Evolutionary conservation across 2,113 vertebrate genomes (phyloP), one percentile per base, ranked within the genome.

Genomic region (Ciconia stormi): DNA sequence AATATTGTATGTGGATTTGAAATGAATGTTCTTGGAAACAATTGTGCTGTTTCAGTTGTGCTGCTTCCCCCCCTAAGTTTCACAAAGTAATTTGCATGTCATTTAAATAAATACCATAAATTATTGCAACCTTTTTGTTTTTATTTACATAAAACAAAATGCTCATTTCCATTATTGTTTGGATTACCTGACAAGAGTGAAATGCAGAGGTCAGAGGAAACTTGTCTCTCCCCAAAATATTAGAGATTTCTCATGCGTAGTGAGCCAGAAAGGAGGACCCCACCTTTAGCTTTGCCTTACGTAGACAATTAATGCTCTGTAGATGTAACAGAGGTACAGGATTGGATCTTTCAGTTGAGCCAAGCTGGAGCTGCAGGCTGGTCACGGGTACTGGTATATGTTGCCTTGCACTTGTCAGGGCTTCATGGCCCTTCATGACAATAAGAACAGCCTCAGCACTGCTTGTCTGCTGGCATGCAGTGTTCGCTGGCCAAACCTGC

Each of bases 31-130:
- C 94, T 95, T 83, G 7, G 94, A 94, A 91, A 97, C 96, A 93
- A 97, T 96, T 87, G 82, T 65, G 42, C 90, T 87, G 88, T 97
- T 96, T 87, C 93, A 82, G 70, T 91, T 62, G 74, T 96, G 95
- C 88, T 83, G 81, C 78, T 85, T 90, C 62, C 49, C 66, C 61
- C 87, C 36, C 18, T 82, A 96, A 95, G 90, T 96, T 92, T 89
- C 93, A 80, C 83, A 76, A 76, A 92, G 93, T 90, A 93, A 97
- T 97, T 92, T 96, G 97, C 96, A 95, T 97, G 59, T 70, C 7
- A 92, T 94, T 97, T 98, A 97, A 97, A 94, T 95, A 95, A 96
- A 95, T 79, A 76, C 66, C 40, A 92, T 93, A 87, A 96, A 94
- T 94, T 81, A 95, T 36, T 70, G 89, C 76, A 53, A 79, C 84